Percentiles rank a stretch among this genome's conserved stretches.
Evolutionary conservation across 2,888 invertebrate genomes (phyloP).

Genomic region (Papilio protenor): DNA sequence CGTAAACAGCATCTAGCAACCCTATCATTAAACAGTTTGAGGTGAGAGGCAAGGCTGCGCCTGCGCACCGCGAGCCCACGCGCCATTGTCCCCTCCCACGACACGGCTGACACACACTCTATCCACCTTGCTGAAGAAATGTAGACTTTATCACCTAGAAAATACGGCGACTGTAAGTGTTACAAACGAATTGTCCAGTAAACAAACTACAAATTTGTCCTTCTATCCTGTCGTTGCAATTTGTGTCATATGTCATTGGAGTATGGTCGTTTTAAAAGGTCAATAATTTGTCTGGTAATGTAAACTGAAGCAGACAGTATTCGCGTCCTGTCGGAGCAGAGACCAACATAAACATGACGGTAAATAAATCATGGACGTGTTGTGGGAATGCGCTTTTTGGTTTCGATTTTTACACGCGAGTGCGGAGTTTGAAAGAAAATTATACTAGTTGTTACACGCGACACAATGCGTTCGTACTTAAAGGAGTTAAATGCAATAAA

Average conservation of each 20-base stretch:
- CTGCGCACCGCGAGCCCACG: conserved; percentile 68
- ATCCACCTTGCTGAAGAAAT: not conserved
- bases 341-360: conserved; percentile 74
- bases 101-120: conserved; percentile 28
- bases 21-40: conserved; percentile 52
- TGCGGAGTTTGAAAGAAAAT: conserved; percentile 14
- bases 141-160: conserved; percentile 41
- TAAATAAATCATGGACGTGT: conserved; percentile 79
- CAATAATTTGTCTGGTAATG: conserved; percentile 56
- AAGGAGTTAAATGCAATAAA: conserved; percentile 38
- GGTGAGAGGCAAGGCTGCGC: conserved; percentile 61
- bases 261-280: conserved; percentile 46
- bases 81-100: conserved; percentile 72
- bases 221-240: conserved; percentile 44
- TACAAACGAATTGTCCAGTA: conserved; percentile 55
- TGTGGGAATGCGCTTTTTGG: conserved; percentile 57
- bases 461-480: conserved; percentile 17
- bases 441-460: conserved; percentile 34
- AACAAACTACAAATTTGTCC: conserved; percentile 48
- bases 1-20: conserved; percentile 3
- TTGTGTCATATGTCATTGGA: conserved; percentile 49
- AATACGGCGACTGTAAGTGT: conserved; percentile 45
- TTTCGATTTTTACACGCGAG: conserved; percentile 43
- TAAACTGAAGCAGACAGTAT: conserved; percentile 69
- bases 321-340: conserved; percentile 64